Base-by-base conservation (phyloP, 2,888 invertebrate genomes). In the Macrophya annulata region DNA sequence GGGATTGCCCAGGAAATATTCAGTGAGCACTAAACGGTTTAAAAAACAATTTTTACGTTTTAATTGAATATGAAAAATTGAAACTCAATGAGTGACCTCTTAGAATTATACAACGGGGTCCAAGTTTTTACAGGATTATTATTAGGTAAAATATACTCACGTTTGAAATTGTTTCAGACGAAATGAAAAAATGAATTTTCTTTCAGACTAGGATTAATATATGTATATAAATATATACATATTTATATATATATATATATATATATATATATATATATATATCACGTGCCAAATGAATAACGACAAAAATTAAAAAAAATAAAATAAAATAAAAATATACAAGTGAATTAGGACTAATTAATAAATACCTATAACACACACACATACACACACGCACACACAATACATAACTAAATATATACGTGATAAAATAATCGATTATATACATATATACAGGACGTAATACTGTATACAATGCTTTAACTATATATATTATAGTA, bases 381-480 rank as follows among this genome's bases (percentile, higher is more conserved):
- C 12, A 12, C 48, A 3, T 3, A 65, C 65, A 68, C 68, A 25
- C 65, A 65, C 65, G 25, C 31, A 31, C 31, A 48, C 17, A 79
- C n/a, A 76, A 25, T 25, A 55, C 37, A 62, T 59, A 40, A 17
- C 62, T 48, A 76, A 71, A 85, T 77, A 81, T 83, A 82, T 76
- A 81, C 51, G 31, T 25, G 25, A 76, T 48, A 48, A 76, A 76
- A 31, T 45, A 77, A 25, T 59, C 62, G 72, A 84, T 83, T 79
- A 86, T 85, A 85, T 86, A 84, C 62, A 74, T 59, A 85, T 84
- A 71, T 62, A 82, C 71, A 77, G 12, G 55, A 84, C 77, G 72
- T 74, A 59, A 62, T 68, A 59, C 43, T 55, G 71, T 72, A 51
- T 84, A 85, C 79, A 84, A 85, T 77, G 77, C 55, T 77, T 51